Evolutionary conservation across 1,140 invertebrate genomes (phyloP).

Genomic region (Nixonia krombeini): DNA sequence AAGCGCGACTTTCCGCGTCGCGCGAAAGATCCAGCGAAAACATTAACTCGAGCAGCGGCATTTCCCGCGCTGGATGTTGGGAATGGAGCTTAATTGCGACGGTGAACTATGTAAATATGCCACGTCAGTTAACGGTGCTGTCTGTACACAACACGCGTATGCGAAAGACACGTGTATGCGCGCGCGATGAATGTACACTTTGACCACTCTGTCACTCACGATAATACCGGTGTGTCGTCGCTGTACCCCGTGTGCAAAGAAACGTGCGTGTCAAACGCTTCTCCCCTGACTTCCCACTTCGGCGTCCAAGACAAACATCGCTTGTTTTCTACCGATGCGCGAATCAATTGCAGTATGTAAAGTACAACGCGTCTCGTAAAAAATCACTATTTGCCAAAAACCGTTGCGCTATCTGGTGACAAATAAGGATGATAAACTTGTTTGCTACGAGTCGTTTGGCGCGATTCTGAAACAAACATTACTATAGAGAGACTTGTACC

Average conservation of each 20-base stretch:
- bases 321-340: no score
- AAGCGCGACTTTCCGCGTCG: conserved; percentile 23
- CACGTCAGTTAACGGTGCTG: conserved; percentile 64
- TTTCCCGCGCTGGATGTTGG: conserved; percentile 64
- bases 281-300: conserved; percentile 15
- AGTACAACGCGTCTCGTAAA: no score
- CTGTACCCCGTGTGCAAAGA: conserved; percentile 37
- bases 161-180: conserved; percentile 33
- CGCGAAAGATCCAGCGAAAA: conserved; percentile 62
- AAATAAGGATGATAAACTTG: no score
- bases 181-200: conserved; percentile 50
- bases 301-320: conserved; percentile 41
- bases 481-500: conserved; percentile 62
- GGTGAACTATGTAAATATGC: conserved; percentile 69
- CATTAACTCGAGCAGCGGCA: conserved; percentile 63
- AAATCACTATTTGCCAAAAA: no score
- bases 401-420: no score
- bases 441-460: no score
- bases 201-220: conserved; percentile 59
- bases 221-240: conserved; percentile 67
- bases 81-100: conserved; percentile 69
- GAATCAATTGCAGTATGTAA: no score
- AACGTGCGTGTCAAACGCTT: conserved; percentile 47
- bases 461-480: conserved; percentile 68
- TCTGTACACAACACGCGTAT: conserved; percentile 45